phyloP scores from a whole-genome alignment of 53 echinoderm and acorn worm species.

The Henricia sp. region DNA sequence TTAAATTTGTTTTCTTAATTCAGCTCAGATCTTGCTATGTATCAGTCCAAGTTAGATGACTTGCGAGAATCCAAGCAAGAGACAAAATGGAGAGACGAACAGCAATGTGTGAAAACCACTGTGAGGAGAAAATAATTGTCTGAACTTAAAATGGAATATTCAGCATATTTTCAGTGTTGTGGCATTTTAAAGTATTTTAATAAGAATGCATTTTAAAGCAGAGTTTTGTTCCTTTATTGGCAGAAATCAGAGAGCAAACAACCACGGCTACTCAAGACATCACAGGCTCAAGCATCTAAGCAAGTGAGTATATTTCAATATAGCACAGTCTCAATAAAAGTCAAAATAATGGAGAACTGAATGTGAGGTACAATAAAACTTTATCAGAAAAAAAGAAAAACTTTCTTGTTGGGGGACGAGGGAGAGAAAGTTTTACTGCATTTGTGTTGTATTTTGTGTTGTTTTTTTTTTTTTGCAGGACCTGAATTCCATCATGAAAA shows the following conservation, averaged over 20 bases:
- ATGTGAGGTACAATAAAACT: too few relatives aligned
- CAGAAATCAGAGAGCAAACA: slow-evolving; percentile 24
- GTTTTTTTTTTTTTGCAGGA: slow-evolving; percentile 36
- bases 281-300: slow-evolving; percentile 1
- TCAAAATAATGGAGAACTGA: too few relatives aligned
- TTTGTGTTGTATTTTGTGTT: neutral
- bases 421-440: neutral
- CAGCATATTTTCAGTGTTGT: too few relatives aligned
- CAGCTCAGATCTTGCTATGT: slow-evolving; percentile 79
- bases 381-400: too few relatives aligned
- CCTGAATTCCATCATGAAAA: slow-evolving; percentile 73
- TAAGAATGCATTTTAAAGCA: neutral
- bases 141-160: neutral
- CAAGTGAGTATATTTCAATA: slow-evolving; percentile 33
- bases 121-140: neutral
- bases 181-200: too few relatives aligned
- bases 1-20: neutral
- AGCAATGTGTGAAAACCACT: slow-evolving; percentile 6
- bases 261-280: slow-evolving; percentile 33
- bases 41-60: slow-evolving; percentile 60
- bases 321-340: too few relatives aligned
- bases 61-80: slow-evolving; percentile 55
- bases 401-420: neutral
- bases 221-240: neutral
- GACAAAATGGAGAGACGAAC: slow-evolving; percentile 48